phyloP scores from a whole-genome alignment of 2,888 invertebrate species.

The Callosobruchus maculatus region DNA sequence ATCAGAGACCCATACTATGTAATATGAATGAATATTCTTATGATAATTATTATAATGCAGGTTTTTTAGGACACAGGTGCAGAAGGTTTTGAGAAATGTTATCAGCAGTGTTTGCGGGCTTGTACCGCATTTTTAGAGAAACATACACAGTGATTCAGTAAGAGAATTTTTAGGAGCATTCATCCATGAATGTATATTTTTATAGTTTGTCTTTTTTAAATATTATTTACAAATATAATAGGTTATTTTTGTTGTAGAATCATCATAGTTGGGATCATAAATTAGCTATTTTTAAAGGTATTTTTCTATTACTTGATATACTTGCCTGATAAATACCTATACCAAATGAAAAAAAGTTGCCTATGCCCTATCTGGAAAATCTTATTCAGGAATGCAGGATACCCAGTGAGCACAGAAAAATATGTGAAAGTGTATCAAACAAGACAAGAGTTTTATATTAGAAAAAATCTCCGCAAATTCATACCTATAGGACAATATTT shows the following conservation, averaged over 20 bases:
- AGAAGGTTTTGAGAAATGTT: constrained; percentile 72
- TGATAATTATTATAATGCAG: constrained; percentile 1
- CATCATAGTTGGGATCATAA: too few relatives aligned
- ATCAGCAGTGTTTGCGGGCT: constrained; percentile 67
- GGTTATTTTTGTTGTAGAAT: background rate
- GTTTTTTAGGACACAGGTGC: constrained; percentile 60
- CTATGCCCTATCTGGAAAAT: too few relatives aligned
- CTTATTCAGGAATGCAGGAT: too few relatives aligned
- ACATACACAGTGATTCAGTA: background rate
- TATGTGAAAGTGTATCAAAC: too few relatives aligned
- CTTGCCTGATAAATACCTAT: too few relatives aligned
- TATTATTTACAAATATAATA: background rate
- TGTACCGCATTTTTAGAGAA: constrained; percentile 61
- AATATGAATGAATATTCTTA: constrained; percentile 40
- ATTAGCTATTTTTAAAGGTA: too few relatives aligned
- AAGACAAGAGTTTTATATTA: too few relatives aligned
- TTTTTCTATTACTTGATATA: too few relatives aligned
- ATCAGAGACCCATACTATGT: constrained; percentile 93
- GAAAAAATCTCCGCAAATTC: too few relatives aligned
- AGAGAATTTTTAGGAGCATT: background rate
- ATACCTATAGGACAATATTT: too few relatives aligned
- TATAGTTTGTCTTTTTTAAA: background rate
- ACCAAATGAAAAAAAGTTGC: too few relatives aligned
- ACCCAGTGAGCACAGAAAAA: too few relatives aligned
- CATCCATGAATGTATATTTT: background rate